phyloP scores from a whole-genome alignment of 2,797 vertebrate genomes.

The Paramormyrops hopkinsi region DNA sequence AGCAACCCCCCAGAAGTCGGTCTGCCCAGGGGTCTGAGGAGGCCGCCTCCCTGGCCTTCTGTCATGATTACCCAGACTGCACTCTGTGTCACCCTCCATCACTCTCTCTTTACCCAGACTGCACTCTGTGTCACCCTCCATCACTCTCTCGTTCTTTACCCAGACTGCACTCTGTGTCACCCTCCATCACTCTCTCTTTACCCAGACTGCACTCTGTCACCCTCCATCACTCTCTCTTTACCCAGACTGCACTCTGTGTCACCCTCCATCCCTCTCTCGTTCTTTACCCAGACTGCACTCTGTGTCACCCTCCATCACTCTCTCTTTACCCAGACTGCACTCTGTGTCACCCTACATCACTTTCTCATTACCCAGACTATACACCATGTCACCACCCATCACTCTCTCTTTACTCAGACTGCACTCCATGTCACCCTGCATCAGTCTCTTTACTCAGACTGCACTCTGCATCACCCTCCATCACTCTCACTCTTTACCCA shows the following conservation, averaged over 20 bases:
- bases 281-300: background rate
- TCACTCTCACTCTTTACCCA: background rate
- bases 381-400: background rate
- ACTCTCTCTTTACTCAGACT: background rate
- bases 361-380: background rate
- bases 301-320: background rate
- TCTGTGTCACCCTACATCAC: background rate
- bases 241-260: background rate
- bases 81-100: slow-evolving; percentile 4
- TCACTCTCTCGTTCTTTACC: background rate
- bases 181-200: background rate
- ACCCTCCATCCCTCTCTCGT: background rate
- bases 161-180: background rate
- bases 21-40: slow-evolving; percentile 55
- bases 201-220: background rate
- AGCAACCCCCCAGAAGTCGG: slow-evolving; percentile 53
- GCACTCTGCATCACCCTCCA: background rate
- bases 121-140: background rate
- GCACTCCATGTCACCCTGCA: background rate
- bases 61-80: slow-evolving; percentile 17
- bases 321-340: background rate
- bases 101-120: background rate
- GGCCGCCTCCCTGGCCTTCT: slow-evolving; percentile 35
- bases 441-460: background rate
- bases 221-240: background rate